Evolutionary conservation across 2,888 invertebrate genomes (phyloP).

Genomic region (Erpobdella octoculata): DNA sequence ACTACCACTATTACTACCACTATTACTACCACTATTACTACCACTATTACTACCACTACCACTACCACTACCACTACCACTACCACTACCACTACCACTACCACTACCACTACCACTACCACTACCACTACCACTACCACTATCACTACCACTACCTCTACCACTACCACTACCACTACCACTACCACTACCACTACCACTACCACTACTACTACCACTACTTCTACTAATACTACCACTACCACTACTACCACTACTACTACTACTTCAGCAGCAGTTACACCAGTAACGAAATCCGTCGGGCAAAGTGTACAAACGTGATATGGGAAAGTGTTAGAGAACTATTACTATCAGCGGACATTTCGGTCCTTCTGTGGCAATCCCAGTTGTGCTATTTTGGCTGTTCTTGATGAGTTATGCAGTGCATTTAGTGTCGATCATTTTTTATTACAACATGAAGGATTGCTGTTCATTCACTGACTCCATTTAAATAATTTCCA

Average conservation of each 20-base stretch:
- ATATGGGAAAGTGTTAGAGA: no score
- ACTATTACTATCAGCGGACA: no score
- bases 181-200: constrained; percentile 13
- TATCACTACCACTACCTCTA: constrained; percentile 14
- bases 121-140: constrained; percentile 20
- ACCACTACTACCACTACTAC: constrained; percentile 1
- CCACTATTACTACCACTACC: constrained; percentile 18
- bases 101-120: constrained; percentile 19
- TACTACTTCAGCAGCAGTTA: neutral
- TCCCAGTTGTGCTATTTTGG: no score
- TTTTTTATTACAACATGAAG: no score
- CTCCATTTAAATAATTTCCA: no score
- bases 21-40: constrained; percentile 19
- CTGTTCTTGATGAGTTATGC: no score
- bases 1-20: constrained; percentile 20
- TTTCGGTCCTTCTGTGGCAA: no score
- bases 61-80: constrained; percentile 20
- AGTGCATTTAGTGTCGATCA: no score
- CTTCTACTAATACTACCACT: no score
- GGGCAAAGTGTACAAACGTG: no score
- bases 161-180: constrained; percentile 19
- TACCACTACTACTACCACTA: constrained; percentile 1
- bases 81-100: constrained; percentile 20
- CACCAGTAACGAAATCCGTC: no score
- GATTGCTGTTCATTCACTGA: no score